Percentiles rank a stretch among this genome's conserved stretches.
Conservation (phyloP, 1,140 invertebrate species). For the Micrasema longulum region DNA sequence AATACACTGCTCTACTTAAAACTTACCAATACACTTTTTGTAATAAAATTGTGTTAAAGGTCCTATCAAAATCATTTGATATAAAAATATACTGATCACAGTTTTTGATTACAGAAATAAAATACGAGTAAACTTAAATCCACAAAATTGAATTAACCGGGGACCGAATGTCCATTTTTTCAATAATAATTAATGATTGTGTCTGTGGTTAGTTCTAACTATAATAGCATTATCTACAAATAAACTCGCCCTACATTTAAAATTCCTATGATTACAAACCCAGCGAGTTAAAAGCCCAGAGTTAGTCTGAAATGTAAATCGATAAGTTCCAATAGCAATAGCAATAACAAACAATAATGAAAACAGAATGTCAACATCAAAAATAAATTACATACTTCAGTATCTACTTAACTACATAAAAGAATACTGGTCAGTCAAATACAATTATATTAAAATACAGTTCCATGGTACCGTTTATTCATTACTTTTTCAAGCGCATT, state of each 20-base stretch:
- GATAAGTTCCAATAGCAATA: conserved; percentile 19
- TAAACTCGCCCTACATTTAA: not conserved
- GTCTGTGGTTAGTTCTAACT: conserved; percentile 7
- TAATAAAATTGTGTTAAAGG: not conserved
- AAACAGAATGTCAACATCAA: no score
- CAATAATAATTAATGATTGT: conserved; percentile 17
- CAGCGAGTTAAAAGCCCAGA: not conserved
- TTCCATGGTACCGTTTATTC: no score
- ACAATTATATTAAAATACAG: no score
- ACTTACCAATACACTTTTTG: no score
- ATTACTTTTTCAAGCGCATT: no score
- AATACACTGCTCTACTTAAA: no score
- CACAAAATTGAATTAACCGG: no score
- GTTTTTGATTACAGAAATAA: not conserved
- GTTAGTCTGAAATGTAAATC: conserved; percentile 10
- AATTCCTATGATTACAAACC: conserved; percentile 5
- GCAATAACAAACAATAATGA: no score
- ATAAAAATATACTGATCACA: not conserved
- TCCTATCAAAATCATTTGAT: not conserved
- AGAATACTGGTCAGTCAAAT: no score
- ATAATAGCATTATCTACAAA: not conserved
- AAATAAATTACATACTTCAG: no score
- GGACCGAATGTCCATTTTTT: no score
- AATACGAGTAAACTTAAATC: not conserved
- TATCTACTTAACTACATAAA: no score